phyloP scores from a whole-genome alignment of 1,140 invertebrate genomes.

The Diprion similis region DNA sequence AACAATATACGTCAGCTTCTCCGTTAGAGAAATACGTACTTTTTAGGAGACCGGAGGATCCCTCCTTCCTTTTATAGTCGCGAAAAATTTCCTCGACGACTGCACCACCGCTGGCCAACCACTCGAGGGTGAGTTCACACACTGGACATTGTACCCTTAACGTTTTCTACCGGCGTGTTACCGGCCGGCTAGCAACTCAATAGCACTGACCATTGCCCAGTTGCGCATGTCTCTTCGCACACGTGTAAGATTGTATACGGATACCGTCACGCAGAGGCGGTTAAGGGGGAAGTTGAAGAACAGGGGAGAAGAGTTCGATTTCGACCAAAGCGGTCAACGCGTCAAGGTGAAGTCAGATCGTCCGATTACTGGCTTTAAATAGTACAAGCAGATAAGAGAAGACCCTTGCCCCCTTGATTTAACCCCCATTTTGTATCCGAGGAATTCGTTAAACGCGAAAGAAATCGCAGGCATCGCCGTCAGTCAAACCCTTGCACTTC shows the following conservation, averaged over 20 bases:
- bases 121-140: constrained; percentile 31
- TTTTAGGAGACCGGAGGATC: background rate
- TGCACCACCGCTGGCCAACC: constrained; percentile 38
- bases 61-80: background rate
- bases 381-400: no score
- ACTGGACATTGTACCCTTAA: constrained; percentile 48
- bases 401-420: no score
- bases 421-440: no score
- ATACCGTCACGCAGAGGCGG: background rate
- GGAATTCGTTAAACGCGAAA: no score
- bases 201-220: constrained; percentile 52
- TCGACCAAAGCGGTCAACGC: background rate
- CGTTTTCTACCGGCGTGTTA: background rate
- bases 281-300: background rate
- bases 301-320: background rate
- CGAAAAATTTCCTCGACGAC: constrained; percentile 16
- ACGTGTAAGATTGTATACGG: background rate
- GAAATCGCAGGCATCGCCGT: no score
- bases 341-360: constrained; percentile 4
- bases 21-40: background rate
- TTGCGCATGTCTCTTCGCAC: constrained; percentile 50
- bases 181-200: constrained; percentile 49
- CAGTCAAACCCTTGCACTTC: no score
- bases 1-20: no score
- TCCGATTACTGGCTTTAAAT: background rate